phyloP scores from a whole-genome alignment of 2,888 invertebrate genomes.

The Cinara cedri region DNA sequence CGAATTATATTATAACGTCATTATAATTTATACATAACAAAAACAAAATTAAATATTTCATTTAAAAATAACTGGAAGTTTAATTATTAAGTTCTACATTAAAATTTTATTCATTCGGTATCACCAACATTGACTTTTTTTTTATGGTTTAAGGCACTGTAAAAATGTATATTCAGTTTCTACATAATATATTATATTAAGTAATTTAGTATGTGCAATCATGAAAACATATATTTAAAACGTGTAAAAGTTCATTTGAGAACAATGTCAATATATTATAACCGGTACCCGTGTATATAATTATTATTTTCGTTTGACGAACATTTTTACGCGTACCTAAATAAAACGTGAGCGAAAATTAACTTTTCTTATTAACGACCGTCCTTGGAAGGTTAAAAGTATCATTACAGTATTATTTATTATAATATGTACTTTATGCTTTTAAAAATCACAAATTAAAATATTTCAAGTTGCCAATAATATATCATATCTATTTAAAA shows the following conservation, averaged over 20 bases:
- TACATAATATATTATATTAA: background rate
- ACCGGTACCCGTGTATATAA: background rate
- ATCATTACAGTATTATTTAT: too few relatives aligned
- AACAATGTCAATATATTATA: conserved; percentile 17
- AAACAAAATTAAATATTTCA: too few relatives aligned
- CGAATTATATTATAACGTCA: too few relatives aligned
- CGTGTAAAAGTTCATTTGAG: background rate
- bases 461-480: too few relatives aligned
- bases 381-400: conserved; percentile 26
- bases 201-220: background rate
- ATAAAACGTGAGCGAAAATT: conserved; percentile 12
- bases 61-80: background rate
- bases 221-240: background rate
- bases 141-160: background rate
- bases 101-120: too few relatives aligned
- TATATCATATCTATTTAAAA: too few relatives aligned
- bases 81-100: background rate
- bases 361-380: background rate
- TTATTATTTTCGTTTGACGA: background rate
- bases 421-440: background rate
- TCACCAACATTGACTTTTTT: too few relatives aligned
- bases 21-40: background rate
- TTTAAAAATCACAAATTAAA: background rate
- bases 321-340: background rate
- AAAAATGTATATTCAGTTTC: conserved; percentile 7